A percentile compares a stretch with the other conserved stretches of the same genome.
Evolutionary conservation across 2,113 vertebrate species (phyloP).

Genomic region (Misgurnus mizolepis): DNA sequence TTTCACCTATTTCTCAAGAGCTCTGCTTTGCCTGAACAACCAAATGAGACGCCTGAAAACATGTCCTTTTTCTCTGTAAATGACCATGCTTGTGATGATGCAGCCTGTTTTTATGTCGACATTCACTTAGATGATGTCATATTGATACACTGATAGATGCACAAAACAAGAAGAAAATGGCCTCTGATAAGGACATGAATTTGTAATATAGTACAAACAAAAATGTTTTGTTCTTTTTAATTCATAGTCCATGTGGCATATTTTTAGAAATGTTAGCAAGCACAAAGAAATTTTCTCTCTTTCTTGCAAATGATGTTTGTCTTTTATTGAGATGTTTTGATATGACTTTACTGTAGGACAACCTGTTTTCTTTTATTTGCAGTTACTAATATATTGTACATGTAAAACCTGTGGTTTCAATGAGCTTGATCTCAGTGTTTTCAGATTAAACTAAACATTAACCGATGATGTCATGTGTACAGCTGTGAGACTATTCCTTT

Average conservation of each 20-base stretch:
- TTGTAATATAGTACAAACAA: slow-evolving; percentile 53
- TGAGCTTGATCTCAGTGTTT: slow-evolving; percentile 95
- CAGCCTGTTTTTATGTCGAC: slow-evolving; percentile 59
- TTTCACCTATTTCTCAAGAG: slow-evolving; percentile 55
- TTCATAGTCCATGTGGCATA: slow-evolving; percentile 52
- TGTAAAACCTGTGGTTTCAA: slow-evolving; percentile 92
- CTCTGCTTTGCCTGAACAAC: slow-evolving; percentile 45
- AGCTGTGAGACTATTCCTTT: neutral
- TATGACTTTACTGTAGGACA: slow-evolving; percentile 64
- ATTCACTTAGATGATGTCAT: slow-evolving; percentile 61
- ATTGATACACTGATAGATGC: slow-evolving; percentile 63
- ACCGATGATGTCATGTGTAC: slow-evolving; percentile 49
- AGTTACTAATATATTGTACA: slow-evolving; percentile 83
- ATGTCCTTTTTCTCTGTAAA: slow-evolving; percentile 60
- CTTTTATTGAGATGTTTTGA: slow-evolving; percentile 65
- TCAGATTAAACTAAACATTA: slow-evolving; percentile 81
- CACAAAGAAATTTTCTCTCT: slow-evolving; percentile 62
- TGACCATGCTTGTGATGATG: slow-evolving; percentile 60
- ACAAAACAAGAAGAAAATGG: slow-evolving; percentile 51
- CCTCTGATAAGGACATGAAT: slow-evolving; percentile 45
- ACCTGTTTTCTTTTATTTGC: slow-evolving; percentile 65
- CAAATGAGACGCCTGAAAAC: slow-evolving; percentile 45
- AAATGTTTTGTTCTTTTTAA: slow-evolving; percentile 50
- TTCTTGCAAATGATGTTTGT: slow-evolving; percentile 75
- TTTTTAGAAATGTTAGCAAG: slow-evolving; percentile 57